A percentile compares a stretch with the other conserved stretches of the same genome.
Conservation (phyloP, 92 coral and sea anemone species). For the Palythoa heliodiscus region DNA sequence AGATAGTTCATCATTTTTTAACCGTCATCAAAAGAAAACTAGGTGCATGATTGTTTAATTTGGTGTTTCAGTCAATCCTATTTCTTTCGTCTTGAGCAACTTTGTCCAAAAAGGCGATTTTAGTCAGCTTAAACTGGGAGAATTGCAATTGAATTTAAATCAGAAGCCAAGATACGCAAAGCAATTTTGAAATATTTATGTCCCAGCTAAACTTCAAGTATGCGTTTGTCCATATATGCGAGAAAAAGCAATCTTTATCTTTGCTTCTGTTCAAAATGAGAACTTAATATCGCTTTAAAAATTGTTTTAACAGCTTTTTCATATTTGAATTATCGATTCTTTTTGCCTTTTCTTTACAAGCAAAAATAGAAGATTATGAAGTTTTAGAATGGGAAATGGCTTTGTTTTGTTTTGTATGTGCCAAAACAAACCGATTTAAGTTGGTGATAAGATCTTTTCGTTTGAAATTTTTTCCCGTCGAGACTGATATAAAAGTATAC, state of each 20-base stretch:
- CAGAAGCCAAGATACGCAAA: neutral
- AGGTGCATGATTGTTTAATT: neutral
- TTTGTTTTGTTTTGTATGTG: constrained; percentile 1
- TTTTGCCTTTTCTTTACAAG: neutral
- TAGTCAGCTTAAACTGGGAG: neutral
- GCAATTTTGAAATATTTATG: constrained; percentile 1
- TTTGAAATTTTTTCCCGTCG: constrained; percentile 19
- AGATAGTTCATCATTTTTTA: neutral
- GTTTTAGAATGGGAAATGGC: neutral
- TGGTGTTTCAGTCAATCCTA: neutral
- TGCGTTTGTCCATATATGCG: neutral
- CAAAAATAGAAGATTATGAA: neutral
- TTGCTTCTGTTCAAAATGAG: constrained; percentile 1
- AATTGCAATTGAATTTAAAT: neutral
- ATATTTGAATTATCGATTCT: neutral
- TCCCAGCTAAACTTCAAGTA: constrained; percentile 28
- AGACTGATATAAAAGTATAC: constrained; percentile 12
- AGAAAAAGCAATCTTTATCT: neutral
- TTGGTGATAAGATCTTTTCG: constrained; percentile 32
- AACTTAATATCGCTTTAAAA: neutral
- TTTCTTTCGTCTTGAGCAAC: neutral
- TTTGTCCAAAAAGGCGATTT: neutral
- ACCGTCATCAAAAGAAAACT: neutral
- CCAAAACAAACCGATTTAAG: neutral
- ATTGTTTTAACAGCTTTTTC: too few relatives aligned